Conservation (phyloP, 2,113 vertebrate species). For the Pelobates fuscus region DNA sequence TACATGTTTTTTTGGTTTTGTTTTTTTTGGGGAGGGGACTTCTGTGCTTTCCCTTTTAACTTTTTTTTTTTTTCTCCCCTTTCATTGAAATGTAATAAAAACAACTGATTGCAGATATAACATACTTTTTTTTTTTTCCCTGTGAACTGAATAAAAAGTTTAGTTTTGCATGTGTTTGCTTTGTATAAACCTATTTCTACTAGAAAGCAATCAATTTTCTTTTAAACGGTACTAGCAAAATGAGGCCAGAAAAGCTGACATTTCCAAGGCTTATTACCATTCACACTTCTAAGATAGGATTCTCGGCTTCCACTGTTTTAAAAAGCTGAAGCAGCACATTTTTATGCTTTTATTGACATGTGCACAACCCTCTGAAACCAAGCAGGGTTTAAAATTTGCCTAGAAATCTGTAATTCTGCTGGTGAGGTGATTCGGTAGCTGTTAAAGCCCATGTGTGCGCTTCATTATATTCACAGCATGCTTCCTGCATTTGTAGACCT, state of each 20-base stretch:
- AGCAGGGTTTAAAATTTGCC: constrained; percentile 73
- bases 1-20: constrained; percentile 4
- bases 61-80: not conserved
- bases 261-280: constrained; percentile 44
- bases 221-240: constrained; percentile 64
- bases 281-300: constrained; percentile 31
- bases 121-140: constrained; percentile 41
- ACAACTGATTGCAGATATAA: not conserved
- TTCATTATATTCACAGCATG: constrained; percentile 74
- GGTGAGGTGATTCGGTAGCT: constrained; percentile 69
- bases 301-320: constrained; percentile 46
- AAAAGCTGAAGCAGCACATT: constrained; percentile 70
- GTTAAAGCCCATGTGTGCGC: constrained; percentile 67
- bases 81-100: constrained; percentile 17
- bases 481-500: constrained; percentile 57
- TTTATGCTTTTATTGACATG: constrained; percentile 73
- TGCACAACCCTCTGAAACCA: constrained; percentile 72
- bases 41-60: not conserved
- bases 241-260: constrained; percentile 59
- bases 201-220: constrained; percentile 77
- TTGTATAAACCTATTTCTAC: constrained; percentile 68
- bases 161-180: constrained; percentile 64
- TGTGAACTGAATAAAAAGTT: constrained; percentile 64
- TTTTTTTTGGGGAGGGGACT: not conserved
- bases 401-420: constrained; percentile 76